Evolutionary conservation across 92 coral and sea anemone species (phyloP).

Genomic region (Ricordea florida): DNA sequence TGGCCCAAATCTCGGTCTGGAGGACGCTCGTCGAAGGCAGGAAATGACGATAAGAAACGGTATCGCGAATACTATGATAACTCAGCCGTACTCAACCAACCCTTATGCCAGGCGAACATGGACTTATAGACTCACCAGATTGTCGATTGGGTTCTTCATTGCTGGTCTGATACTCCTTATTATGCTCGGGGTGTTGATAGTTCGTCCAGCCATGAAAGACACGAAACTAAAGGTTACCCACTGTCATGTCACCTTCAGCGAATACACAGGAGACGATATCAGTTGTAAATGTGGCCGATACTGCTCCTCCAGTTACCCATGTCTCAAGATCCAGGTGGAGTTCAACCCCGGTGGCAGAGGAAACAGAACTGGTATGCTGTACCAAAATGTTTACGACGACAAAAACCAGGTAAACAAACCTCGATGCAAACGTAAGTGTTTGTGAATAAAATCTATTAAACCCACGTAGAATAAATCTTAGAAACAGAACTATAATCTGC

Average conservation of each 20-base stretch:
- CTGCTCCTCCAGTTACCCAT: constrained; percentile 53
- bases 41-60: background rate
- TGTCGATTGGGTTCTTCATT: background rate
- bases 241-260: constrained; percentile 37
- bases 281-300: constrained; percentile 65
- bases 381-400: background rate
- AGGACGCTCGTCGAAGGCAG: background rate
- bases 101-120: background rate
- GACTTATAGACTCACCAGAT: constrained; percentile 1
- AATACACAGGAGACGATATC: background rate
- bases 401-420: constrained; percentile 12
- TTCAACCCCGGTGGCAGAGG: constrained; percentile 6
- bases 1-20: background rate
- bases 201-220: constrained; percentile 56
- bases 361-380: background rate
- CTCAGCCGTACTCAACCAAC: too few relatives aligned
- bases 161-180: constrained; percentile 35
- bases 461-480: too few relatives aligned
- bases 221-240: constrained; percentile 12
- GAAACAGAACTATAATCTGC: too few relatives aligned
- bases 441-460: too few relatives aligned
- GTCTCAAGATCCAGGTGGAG: constrained; percentile 41
- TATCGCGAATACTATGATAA: too few relatives aligned
- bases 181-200: constrained; percentile 41
- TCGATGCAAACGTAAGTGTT: background rate